phyloP scores from a whole-genome alignment of 2,113 vertebrate species.

The Baryphthengus martii region DNA sequence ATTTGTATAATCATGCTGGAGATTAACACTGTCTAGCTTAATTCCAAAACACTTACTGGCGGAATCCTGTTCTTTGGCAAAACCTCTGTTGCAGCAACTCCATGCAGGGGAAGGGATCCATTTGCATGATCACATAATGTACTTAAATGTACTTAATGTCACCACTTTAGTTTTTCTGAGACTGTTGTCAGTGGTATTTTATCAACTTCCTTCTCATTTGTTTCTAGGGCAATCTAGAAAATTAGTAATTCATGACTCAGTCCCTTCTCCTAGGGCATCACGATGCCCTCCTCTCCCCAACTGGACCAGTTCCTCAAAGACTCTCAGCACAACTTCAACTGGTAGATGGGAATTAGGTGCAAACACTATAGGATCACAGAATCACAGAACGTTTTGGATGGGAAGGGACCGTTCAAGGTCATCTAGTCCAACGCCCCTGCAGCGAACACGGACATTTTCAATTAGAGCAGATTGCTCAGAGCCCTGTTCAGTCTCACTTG shows the following conservation, averaged over 20 bases:
- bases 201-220: neutral
- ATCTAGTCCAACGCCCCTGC: neutral
- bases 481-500: neutral
- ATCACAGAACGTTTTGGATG: neutral
- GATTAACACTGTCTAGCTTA: neutral
- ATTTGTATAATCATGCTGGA: neutral
- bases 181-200: neutral
- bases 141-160: neutral
- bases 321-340: neutral
- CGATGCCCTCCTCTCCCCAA: neutral
- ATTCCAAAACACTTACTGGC: neutral
- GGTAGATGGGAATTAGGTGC: neutral
- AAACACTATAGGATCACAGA: no score
- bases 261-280: fast-evolving
- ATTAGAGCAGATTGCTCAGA: neutral
- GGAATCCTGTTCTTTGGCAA: neutral
- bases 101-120: neutral
- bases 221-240: neutral
- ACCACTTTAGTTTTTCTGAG: neutral
- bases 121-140: neutral
- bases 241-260: neutral
- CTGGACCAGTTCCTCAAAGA: neutral
- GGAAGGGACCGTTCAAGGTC: neutral
- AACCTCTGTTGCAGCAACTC: neutral
- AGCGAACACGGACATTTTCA: neutral